Evolutionary conservation across 2,888 invertebrate genomes (phyloP).

Genomic region (Polietes domitor): DNA sequence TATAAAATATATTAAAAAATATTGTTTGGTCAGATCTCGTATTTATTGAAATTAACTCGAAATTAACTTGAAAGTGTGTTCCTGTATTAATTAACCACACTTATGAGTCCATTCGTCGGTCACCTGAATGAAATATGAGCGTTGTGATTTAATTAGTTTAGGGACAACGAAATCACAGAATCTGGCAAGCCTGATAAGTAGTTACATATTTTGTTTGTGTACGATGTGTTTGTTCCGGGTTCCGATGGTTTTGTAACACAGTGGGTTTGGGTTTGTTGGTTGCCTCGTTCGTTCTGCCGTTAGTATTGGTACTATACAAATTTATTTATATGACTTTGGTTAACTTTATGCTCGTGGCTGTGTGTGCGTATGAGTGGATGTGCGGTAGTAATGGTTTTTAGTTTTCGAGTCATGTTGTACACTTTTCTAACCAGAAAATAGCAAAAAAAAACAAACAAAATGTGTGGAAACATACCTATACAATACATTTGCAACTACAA

Average conservation of each 20-base stretch:
- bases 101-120: no score
- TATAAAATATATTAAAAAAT: no score
- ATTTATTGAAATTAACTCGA: no score
- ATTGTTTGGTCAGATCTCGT: no score
- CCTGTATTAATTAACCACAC: no score
- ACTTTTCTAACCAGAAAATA: conserved; percentile 22
- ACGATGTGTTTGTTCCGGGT: conserved; percentile 1
- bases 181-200: conserved; percentile 6
- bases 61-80: no score
- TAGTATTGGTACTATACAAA: conserved; percentile 22
- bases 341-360: conserved; percentile 23
- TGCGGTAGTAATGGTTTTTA: conserved; percentile 31
- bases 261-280: not conserved
- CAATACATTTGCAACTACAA: not conserved
- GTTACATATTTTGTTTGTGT: conserved; percentile 7
- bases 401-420: conserved; percentile 25
- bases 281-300: not conserved
- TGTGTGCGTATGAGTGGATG: not conserved
- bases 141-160: no score
- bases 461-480: not conserved
- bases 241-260: conserved; percentile 23
- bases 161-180: no score
- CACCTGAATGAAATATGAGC: no score
- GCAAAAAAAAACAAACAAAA: conserved; percentile 20
- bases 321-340: conserved; percentile 39